Base-by-base conservation (phyloP, 2,888 invertebrate genomes). In the Tenthredo amoena region DNA sequence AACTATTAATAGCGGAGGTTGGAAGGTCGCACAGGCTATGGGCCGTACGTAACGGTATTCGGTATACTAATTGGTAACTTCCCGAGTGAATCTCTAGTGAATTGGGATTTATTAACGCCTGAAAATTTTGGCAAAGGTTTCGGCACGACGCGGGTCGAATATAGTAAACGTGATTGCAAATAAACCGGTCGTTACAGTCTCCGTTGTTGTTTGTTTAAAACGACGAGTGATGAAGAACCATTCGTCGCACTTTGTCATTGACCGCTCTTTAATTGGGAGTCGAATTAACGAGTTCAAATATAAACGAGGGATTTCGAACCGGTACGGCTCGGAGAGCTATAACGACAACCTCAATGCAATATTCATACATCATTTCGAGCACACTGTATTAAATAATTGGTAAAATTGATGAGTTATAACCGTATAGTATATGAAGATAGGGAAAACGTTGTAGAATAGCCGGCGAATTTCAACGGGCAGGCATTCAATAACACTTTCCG, bases 1-100 rank as follows among this genome's bases (percentile, higher is more conserved):
- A 81, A 81, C 81, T 81, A 81, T 62, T 81, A 62, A 81, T 81
- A 62, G 62, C 81, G 7, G 18, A 79, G 55, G 79, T n/a, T 40
- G 37, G n/a, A 31, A 71, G 37, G 68, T 31, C 31, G 68, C 15
- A 7, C 21, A 9, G 21, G 21, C 21, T 58, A 26, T 21, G 58
- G 21, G 21, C 58, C 58, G 31, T 77, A 55, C 55, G 77, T 55
- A 50, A 77, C 77, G 55, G 77, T 55, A 50, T 77, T 77, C 77
- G 15, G 31, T 76, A 34, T 5, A 55, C 77, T 77, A 77, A 77
- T 77, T 50, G 34, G 55, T 55, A 55, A 77, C 55, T 55, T 77
- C 34, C 18, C 77, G 34, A 55, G 50, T 55, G 34, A 77, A 50
- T 77, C 26, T 77, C 34, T 34, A 7, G 15, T n/a, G 77, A 55